Conservation (phyloP, 1,140 invertebrate genomes). For the Drosophila lowei region DNA sequence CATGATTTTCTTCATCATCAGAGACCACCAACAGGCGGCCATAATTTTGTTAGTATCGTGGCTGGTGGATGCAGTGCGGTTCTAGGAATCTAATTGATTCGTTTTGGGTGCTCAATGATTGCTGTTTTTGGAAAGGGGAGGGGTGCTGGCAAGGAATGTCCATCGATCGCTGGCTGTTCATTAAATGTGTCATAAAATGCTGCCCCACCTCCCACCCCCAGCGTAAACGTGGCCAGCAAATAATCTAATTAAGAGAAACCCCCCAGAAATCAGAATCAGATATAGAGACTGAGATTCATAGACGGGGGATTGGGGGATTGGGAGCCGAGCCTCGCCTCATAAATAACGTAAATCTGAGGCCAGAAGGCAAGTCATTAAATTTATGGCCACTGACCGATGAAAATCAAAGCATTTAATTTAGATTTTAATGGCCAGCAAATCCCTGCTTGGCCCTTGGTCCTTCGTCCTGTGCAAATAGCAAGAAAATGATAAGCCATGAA, state of each 20-base stretch:
- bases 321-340: conserved; percentile 21
- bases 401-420: conserved; percentile 74
- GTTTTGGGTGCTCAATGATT: conserved; percentile 51
- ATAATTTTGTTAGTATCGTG: background rate
- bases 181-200: conserved; percentile 59
- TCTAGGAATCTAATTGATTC: conserved; percentile 59
- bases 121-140: conserved; percentile 41
- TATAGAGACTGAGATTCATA: background rate
- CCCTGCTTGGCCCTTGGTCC: conserved; percentile 36
- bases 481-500: conserved; percentile 49
- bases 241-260: conserved; percentile 66
- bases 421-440: conserved; percentile 64
- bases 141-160: conserved; percentile 21
- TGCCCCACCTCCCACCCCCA: background rate
- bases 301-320: too few relatives aligned
- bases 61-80: conserved; percentile 3
- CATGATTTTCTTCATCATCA: conserved; percentile 25
- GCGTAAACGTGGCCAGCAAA: too few relatives aligned
- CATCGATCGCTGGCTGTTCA: conserved; percentile 44
- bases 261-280: conserved; percentile 1
- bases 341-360: conserved; percentile 70
- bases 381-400: conserved; percentile 59
- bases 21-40: background rate
- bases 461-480: conserved; percentile 64
- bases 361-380: conserved; percentile 71